Percentiles rank a stretch among this genome's conserved stretches.
Conservation (phyloP, 2,113 vertebrate species). For the Hemichromis elongatus region DNA sequence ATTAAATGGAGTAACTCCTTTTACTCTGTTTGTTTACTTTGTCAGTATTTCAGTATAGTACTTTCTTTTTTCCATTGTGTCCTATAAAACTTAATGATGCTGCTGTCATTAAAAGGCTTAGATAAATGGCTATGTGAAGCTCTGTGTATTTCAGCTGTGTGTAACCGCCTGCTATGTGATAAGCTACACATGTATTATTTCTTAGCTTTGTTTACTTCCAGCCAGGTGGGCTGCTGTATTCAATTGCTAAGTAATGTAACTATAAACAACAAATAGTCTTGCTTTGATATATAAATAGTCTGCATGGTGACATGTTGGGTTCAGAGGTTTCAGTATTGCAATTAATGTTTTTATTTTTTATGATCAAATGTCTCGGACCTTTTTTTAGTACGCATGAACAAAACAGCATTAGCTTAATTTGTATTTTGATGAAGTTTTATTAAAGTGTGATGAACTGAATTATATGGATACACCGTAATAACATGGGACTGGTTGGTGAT, state of each 20-base stretch:
- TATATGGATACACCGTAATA: no score
- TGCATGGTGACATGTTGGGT: neutral
- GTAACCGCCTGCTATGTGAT: neutral
- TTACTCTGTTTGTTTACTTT: constrained; percentile 36
- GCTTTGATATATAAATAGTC: constrained; percentile 9
- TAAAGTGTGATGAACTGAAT: constrained; percentile 17
- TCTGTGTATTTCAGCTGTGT: neutral
- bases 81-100: neutral
- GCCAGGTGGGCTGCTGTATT: neutral
- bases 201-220: neutral
- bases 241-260: neutral
- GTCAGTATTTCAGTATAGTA: constrained; percentile 24
- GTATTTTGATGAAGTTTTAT: constrained; percentile 26
- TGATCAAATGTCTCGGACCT: neutral
- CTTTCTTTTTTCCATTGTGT: constrained; percentile 2
- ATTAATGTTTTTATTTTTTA: neutral
- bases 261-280: constrained; percentile 20
- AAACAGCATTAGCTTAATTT: neutral
- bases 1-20: constrained; percentile 2
- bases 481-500: no score
- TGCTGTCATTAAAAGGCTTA: neutral
- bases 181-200: constrained; percentile 1
- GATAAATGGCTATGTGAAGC: neutral
- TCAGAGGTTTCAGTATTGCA: neutral
- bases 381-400: neutral